These are phyloP conservation scores for Tragelaphus strepsiceros DNA, from an alignment of 2,113 vertebrate genomes.

Conservation along the genomic window DNA sequence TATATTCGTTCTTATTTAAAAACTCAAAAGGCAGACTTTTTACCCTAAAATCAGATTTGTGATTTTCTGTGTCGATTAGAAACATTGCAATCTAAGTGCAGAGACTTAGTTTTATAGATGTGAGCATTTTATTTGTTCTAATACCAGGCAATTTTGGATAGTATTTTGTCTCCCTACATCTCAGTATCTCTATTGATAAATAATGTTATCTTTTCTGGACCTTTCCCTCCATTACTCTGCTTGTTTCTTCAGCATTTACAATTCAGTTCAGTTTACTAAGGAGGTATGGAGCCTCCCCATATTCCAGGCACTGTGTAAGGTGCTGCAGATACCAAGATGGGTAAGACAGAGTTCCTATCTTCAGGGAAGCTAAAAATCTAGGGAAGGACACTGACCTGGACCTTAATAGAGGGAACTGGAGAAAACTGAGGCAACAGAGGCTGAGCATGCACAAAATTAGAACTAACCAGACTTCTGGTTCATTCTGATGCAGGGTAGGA, in stretches of 20 bases:
- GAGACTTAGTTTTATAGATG: not conserved
- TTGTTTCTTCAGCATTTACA: not conserved
- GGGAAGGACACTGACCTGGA: not conserved
- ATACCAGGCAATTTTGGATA: not conserved
- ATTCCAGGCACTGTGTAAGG: not conserved
- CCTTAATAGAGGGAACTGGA: not conserved
- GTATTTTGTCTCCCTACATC: not conserved
- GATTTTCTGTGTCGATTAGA: not conserved
- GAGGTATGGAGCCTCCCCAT: fast-evolving
- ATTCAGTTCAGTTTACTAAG: not conserved
- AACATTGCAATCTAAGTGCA: not conserved
- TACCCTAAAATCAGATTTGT: not conserved
- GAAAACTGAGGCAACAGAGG: not conserved
- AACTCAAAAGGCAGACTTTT: not conserved
- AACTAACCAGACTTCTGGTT: not conserved
- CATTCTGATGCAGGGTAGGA: not conserved
- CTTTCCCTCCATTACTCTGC: not conserved
- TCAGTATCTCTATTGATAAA: not conserved
- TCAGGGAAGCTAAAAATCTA: not conserved
- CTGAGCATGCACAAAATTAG: not conserved
- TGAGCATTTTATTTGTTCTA: not conserved
- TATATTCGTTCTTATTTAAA: not conserved
- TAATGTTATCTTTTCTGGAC: not conserved
- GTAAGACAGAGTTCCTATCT: not conserved
- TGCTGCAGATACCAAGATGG: not conserved